Evolutionary conservation across 2,797 vertebrate species (phyloP).

Genomic region (Takifugu ocellatus): DNA sequence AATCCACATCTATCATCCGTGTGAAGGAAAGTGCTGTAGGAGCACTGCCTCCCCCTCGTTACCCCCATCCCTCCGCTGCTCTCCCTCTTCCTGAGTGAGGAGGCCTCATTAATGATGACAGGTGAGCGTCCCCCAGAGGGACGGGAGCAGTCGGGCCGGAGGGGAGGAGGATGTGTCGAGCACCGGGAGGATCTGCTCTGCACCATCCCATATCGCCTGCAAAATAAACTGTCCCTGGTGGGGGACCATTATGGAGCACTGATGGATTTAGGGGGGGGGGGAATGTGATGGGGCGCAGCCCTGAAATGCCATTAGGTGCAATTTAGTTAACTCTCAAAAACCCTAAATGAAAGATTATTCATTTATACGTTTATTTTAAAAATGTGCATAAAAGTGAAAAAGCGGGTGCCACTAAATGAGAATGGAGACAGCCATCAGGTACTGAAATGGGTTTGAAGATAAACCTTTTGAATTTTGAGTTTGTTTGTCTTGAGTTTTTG

Average conservation of each 20-base stretch:
- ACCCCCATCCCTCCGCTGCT: constrained; percentile 3
- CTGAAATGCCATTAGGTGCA: neutral
- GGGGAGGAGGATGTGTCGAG: constrained; percentile 40
- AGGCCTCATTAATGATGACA: constrained; percentile 64
- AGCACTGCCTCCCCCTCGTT: neutral
- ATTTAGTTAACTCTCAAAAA: neutral
- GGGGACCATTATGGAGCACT: constrained; percentile 28
- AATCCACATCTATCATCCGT: constrained; percentile 46
- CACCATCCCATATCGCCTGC: constrained; percentile 15
- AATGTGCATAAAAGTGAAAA: no score
- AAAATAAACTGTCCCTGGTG: constrained; percentile 48
- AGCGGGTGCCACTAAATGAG: no score
- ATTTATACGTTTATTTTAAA: no score
- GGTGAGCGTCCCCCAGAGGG: constrained; percentile 54
- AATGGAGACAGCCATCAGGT: no score
- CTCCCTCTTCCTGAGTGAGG: constrained; percentile 41
- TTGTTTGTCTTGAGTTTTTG: neutral
- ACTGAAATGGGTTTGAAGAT: no score
- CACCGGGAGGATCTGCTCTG: constrained; percentile 11
- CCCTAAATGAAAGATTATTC: no score
- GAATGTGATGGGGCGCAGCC: neutral
- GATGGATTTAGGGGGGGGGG: constrained; percentile 5
- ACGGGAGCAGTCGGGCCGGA: constrained; percentile 24
- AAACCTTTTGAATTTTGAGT: no score
- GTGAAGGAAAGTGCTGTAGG: constrained; percentile 37